Evolutionary conservation across 2,113 vertebrate genomes (phyloP), one percentile per base, ranked within the genome.

Genomic region (Sylvietta virens): DNA sequence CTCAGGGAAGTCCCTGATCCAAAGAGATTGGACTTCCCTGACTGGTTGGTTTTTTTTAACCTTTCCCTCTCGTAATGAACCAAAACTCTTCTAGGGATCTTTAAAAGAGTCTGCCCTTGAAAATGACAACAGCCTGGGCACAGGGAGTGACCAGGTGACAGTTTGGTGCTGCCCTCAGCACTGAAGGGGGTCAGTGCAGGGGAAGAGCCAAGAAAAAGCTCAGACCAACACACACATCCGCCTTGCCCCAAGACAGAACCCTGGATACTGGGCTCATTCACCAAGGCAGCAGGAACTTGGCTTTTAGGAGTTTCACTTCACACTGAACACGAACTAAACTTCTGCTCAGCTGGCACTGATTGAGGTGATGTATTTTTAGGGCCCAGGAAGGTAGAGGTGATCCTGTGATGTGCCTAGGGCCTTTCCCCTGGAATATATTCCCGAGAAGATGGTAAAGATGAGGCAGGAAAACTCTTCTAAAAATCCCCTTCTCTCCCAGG

Each of bases 221-320:
- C 42, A 40, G 60, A n/a, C 13, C 1, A 0, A 57, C 24, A 57
- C 16, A 30, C 10, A 13, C 44, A 35, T 42, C 20, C 3, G 1
- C 30, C 24, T 16, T 65, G 15, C 54, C 13, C 31, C 35, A 30
- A 15, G 20, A 57, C 15, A 40, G 24, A 65, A 13, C 35, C 8
- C 7, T 48, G 20, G 24, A n/a, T 48, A 40, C 42, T 48, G 30
- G 19, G 19, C 16, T 57, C 24, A 30, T 85, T 40, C 51, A 65
- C 35, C 50, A 65, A 60, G 37, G 45, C 31, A 35, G 37, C 26
- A 56, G 28, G 28, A 64, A 39, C 40, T 6, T 28, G n/a, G 50
- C 58, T 84, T 73, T 64, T 33, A 39, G 22, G 47, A 39, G 40
- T 64, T 39, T 56, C 30, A 39, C 23, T 73, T 84, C 50, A 47